Evolutionary conservation across 2,888 invertebrate genomes (phyloP), one percentile per base, ranked within the genome.

Genomic region (Eilema caniola): DNA sequence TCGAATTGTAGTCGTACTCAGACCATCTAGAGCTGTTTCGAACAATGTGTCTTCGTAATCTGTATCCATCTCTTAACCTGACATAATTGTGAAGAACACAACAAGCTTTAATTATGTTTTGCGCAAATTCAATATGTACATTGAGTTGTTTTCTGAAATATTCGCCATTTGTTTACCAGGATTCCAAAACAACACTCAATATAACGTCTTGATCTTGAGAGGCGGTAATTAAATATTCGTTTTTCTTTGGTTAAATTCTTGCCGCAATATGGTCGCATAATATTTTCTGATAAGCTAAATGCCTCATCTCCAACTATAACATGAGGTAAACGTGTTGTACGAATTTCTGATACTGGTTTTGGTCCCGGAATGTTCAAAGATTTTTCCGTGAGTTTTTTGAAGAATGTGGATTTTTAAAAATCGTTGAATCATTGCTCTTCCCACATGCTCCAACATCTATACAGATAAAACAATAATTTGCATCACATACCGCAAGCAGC

Each of bases 231-330:
- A 62, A 69, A 70, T 53, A 33, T 33, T 57, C 24, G 8, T 70
- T 70, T 70, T 66, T 71, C 60, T 28, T 37, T 66, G 24, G 62
- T 63, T 70, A 65, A 28, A 70, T 25, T 23, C 47, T 69, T 67
- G 41, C 75, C 77, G 66, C 71, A 65, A 71, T 67, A 77, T 11
- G 71, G 71, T 68, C 73, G 71, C 74, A 77, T 74, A 14, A 77
- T 61, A 62, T 73, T 25, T 67, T 65, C 65, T 12, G 66, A 63
- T n/a, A 76, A 47, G 20, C 73, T 65, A 69, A 77, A 77, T 12
- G 75, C 74, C 20, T 69, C 74, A 64, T 75, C 72, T 41, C 67
- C 76, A 33, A 76, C 70, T 70, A 70, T 62, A 14, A 70, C 66
- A 62, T 66, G 59, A 59, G 70, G 70, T 47, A 68, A 63, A 10